These are phyloP conservation scores for Steinernema khuongi DNA, from an alignment of 1,140 invertebrate species.

Conservation along the genomic window DNA sequence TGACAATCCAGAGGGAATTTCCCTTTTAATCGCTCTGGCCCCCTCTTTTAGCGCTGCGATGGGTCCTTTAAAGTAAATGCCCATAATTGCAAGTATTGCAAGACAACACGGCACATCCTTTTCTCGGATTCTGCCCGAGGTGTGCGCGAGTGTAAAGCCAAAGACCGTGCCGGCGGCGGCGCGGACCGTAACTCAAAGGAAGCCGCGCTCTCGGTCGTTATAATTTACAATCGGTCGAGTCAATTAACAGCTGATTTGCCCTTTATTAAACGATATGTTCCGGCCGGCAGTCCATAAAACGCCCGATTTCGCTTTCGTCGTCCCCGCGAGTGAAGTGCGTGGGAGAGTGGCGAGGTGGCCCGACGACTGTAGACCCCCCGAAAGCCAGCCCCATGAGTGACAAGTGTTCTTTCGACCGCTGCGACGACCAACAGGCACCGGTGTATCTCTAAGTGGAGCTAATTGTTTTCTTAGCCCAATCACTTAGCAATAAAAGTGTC, in stretches of 20 bases:
- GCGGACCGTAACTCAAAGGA: neutral
- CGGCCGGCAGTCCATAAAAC: neutral
- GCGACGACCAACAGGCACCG: neutral
- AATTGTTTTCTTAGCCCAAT: constrained; percentile 15
- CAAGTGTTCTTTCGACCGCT: neutral
- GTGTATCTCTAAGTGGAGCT: constrained; percentile 14
- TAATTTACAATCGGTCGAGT: constrained; percentile 6
- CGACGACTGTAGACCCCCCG: neutral
- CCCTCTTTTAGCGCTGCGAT: too few relatives aligned
- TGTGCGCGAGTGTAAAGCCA: constrained; percentile 3
- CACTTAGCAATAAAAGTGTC: constrained; percentile 13
- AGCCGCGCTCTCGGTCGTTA: neutral
- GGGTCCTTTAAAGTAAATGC: neutral
- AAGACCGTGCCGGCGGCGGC: neutral
- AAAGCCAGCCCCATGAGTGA: constrained; percentile 7
- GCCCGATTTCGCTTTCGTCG: neutral
- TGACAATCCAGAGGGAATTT: too few relatives aligned
- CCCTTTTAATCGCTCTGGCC: too few relatives aligned
- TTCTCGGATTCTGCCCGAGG: too few relatives aligned
- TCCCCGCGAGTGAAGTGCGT: neutral
- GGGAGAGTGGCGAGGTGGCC: neutral
- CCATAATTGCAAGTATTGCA: too few relatives aligned
- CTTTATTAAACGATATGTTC: constrained; percentile 11
- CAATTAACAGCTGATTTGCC: constrained; percentile 14
- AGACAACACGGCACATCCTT: too few relatives aligned